Evolutionary conservation across 2,113 vertebrate species (phyloP).

Genomic region (Kryptolebias marmoratus): DNA sequence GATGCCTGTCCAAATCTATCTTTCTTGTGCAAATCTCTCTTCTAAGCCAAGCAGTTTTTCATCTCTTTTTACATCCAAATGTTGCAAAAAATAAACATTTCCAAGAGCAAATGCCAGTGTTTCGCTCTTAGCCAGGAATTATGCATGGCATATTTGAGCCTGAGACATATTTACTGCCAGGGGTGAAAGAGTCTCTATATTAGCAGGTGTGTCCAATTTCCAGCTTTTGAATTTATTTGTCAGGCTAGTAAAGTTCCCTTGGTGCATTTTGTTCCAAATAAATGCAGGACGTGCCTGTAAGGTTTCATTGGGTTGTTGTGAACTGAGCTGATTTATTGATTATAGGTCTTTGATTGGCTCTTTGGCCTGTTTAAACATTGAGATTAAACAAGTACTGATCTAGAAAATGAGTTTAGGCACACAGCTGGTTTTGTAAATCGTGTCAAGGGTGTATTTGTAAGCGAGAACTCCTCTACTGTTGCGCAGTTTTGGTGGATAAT

Average conservation of each 20-base stretch:
- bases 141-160: conserved; percentile 45
- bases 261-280: conserved; percentile 25
- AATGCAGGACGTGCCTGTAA: conserved; percentile 35
- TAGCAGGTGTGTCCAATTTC: conserved; percentile 53
- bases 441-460: background rate
- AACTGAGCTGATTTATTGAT: conserved; percentile 31
- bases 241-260: conserved; percentile 34
- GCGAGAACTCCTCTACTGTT: conserved; percentile 10
- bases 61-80: conserved; percentile 46
- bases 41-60: conserved; percentile 24
- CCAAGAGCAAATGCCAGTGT: conserved; percentile 48
- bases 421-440: conserved; percentile 33
- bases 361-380: background rate
- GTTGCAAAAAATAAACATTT: conserved; percentile 68
- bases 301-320: conserved; percentile 24
- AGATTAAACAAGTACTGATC: conserved; percentile 21
- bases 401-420: conserved; percentile 28
- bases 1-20: conserved; percentile 24
- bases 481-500: conserved; percentile 15
- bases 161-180: conserved; percentile 33
- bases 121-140: conserved; percentile 58
- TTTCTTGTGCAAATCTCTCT: conserved; percentile 24
- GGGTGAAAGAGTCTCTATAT: conserved; percentile 11
- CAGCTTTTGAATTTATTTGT: conserved; percentile 55
- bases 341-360: background rate